Base-by-base conservation (phyloP, 2,888 invertebrate species). In the Nebria brevicollis region DNA sequence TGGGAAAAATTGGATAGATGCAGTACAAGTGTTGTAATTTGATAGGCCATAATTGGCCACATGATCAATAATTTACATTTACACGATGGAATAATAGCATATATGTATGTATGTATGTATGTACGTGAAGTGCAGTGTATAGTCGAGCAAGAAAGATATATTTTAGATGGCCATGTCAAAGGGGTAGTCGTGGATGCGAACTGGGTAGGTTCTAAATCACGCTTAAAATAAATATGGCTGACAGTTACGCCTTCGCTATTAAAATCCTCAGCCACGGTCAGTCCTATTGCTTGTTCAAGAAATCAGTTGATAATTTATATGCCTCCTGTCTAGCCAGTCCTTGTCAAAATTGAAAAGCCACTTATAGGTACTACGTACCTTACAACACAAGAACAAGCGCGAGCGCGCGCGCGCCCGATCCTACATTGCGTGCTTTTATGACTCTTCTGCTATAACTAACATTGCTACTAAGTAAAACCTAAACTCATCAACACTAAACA, bases 221-320 rank as follows among this genome's bases (percentile, higher is more conserved):
- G 85, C 86, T 84, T 87, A 88, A 80, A 88, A 89, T 89, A 89
- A 89, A 89, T 88, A 89, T 86, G 86, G 87, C 87, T 87, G 88
- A 88, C 88, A 89, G 89, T 89, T 88, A 86, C 87, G 87, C 87
- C 86, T 86, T 83, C 84, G 85, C 87, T 85, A 87, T 88, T 87
- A 87, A 87, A 87, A 83, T 84, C 85, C 85, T 83, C 79, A 84
- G 84, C 82, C 82, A 75, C 84, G 86, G 86, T 85, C 85, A 86
- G 86, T 86, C 86, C 86, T 85, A 86, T 85, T 86, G 85, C 86
- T 86, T 86, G 87, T 86, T 85, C 84, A 84, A 86, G 86, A 86
- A 86, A 87, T 87, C 87, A 86, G 85, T 83, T 83, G 84, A 86
- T 87, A 85, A 88, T 88, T 88, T 88, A 88, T 87, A 84, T 83